A percentile compares a stretch with the other conserved stretches of the same genome.
Evolutionary conservation across 2,888 invertebrate species (phyloP).

Genomic region (Osmoderma eremita): DNA sequence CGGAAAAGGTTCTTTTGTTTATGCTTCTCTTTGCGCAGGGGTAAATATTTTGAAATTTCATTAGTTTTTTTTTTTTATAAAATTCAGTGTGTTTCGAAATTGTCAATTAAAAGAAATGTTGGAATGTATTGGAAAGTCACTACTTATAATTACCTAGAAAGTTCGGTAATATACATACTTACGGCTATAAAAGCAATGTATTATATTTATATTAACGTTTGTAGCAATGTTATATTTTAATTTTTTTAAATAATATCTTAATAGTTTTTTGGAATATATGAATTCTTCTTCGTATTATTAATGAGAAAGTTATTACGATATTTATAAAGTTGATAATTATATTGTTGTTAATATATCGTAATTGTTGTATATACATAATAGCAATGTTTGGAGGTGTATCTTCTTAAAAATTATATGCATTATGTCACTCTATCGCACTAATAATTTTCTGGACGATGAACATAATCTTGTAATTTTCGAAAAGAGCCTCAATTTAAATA

Average conservation of each 20-base stretch:
- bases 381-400: not conserved
- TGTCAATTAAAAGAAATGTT: constrained; percentile 33
- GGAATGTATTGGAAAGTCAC: constrained; percentile 16
- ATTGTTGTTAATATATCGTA: constrained; percentile 29
- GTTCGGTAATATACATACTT: constrained; percentile 13
- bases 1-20: no score
- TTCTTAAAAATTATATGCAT: not conserved
- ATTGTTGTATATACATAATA: constrained; percentile 26
- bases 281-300: constrained; percentile 6
- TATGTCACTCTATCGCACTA: no score
- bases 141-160: constrained; percentile 5
- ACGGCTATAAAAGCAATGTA: no score
- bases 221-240: not conserved
- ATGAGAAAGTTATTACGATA: constrained; percentile 19
- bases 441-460: constrained; percentile 4
- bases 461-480: not conserved
- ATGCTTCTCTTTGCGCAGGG: no score
- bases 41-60: no score
- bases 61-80: no score
- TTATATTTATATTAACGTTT: no score
- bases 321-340: constrained; percentile 34
- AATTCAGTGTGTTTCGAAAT: no score
- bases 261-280: not conserved
- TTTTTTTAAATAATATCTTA: not conserved
- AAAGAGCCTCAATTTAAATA: not conserved